Evolutionary conservation across 1,140 invertebrate species (phyloP), one percentile per base, ranked within the genome.

Genomic region (Drosophila saltans): DNA sequence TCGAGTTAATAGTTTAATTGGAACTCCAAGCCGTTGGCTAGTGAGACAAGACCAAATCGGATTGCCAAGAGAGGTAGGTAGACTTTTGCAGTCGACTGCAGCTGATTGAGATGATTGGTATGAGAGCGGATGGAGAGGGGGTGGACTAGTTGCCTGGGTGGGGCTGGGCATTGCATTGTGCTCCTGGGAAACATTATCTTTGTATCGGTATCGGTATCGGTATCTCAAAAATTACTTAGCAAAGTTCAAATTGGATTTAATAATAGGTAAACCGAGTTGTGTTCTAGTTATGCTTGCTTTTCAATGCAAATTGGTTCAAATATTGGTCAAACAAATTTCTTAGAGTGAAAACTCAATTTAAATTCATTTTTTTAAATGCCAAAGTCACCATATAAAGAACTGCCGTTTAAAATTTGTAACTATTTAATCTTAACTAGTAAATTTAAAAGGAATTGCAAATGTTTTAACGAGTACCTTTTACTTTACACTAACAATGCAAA

Each of bases 1-100:
- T 21, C 68, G 56, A 86, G 79, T 74, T 88, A 86, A 86, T 88
- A 73, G 82, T 86, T 86, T 88, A 82, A 88, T 88, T 88, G 83
- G 58, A 69, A 52, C 45, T 52, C 24, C 45, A 52, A 85, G 78
- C 75, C 78, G 69, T 58, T 33, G 56, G 56, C 56, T 36, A 58
- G 56, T 58, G 56, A 58, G 33, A 30, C 56, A 59, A 59, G 57
- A 36, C 57, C 33, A 59, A 59, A 59, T 59, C 57, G 57, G 57
- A 36, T 59, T 59, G 33, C 57, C 39, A 39, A 59, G 57, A 16
- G 16, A 16, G 33, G 10, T 30, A 1, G 28, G 24, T 1, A 40
- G 30, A 48, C 45, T 16, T 48, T 16, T 16, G 16, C 16, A 16
- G 45, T 10, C 45, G 45, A 52, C 9, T 52, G 45, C 33, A 36